Evolutionary conservation across 2,797 vertebrate species (phyloP), one percentile per base, ranked within the genome.

Genomic region (Crenuchus spilurus): DNA sequence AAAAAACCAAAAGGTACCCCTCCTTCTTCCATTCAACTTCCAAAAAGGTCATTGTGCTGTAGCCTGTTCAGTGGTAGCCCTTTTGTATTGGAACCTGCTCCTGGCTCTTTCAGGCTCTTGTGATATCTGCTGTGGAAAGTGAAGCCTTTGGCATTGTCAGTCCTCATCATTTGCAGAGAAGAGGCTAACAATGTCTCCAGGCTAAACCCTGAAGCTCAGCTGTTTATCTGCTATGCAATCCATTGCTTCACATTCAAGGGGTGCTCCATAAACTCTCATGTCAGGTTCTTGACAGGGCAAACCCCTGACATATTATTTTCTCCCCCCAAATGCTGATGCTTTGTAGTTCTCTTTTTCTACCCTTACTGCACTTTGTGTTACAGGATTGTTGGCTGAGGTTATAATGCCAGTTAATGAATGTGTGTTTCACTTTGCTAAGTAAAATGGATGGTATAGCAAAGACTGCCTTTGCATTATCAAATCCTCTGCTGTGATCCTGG

Each of bases 111-210:
- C 10, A 46, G 18, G 6, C 8, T 62, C 2, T 52, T 39, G 31
- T 41, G 39, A 69, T 44, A 66, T 26, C 48, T 16, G 4, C 69
- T 28, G 48, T 31, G 26, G 37, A 72, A 72, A 67, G 37, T n/a
- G 22, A 72, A 68, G 70, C 75, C 44, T 33, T 64, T 28, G 75
- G 46, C 37, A 28, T 60, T 87, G 84, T 87, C 86, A 84, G 85
- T 87, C 80, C 83, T 80, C 88, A 87, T 86, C 87, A 86, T 89
- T 87, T 84, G 84, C 80, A 84, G 84, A 80, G 77, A 84, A 86
- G 85, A 88, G 84, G 88, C 86, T 89, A 89, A 88, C 86, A 87
- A 84, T 76, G 80, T 89, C 87, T 88, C 83, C 70, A 63, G 86
- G 87, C 84, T 84, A 83, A n/a, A 30, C 31, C 83, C 84, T 42